phyloP scores from a whole-genome alignment of 2,113 vertebrate species.

The Peromyscus leucopus region DNA sequence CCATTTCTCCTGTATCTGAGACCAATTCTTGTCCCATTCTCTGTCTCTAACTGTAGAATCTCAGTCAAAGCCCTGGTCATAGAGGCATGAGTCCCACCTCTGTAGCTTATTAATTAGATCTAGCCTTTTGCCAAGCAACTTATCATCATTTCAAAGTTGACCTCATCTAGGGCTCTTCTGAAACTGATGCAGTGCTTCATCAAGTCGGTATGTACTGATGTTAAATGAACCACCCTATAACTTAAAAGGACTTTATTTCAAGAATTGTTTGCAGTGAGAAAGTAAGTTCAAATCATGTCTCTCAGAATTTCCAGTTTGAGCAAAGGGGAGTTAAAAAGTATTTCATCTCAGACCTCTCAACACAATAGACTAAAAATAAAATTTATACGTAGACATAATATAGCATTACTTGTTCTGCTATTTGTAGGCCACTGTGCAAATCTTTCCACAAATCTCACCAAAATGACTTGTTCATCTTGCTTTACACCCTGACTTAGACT shows the following conservation, averaged over 20 bases:
- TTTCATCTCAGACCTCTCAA: constrained; percentile 46
- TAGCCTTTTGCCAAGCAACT: not conserved
- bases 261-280: constrained; percentile 50
- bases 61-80: not conserved
- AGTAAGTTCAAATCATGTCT: constrained; percentile 24
- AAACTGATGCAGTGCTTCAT: constrained; percentile 49
- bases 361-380: constrained; percentile 17
- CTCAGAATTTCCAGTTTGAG: constrained; percentile 51
- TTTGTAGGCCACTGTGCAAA: constrained; percentile 57
- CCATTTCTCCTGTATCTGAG: not conserved
- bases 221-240: constrained; percentile 46
- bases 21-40: not conserved
- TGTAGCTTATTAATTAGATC: constrained; percentile 31
- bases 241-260: constrained; percentile 69
- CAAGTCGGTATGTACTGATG: constrained; percentile 17
- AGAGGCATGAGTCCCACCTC: not conserved
- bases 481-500: constrained; percentile 32
- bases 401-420: constrained; percentile 62
- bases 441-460: constrained; percentile 43
- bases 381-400: constrained; percentile 55
- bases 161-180: not conserved
- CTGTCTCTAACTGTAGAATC: not conserved
- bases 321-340: constrained; percentile 44
- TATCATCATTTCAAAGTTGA: constrained; percentile 17
- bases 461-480: constrained; percentile 58